These are phyloP conservation scores for Sycobia sp. DNA, from an alignment of 1,140 invertebrate species.

Conservation along the genomic window DNA sequence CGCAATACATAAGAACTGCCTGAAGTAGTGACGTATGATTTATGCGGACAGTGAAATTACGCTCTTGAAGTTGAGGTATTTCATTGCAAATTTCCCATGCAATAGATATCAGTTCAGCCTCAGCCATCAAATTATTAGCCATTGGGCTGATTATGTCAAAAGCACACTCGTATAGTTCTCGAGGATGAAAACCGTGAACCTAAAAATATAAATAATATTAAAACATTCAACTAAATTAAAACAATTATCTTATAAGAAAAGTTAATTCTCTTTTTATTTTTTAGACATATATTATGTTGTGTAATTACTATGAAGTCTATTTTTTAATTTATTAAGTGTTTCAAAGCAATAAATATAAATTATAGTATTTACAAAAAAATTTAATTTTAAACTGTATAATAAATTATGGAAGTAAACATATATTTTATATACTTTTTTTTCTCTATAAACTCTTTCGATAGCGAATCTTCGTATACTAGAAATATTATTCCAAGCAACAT, in stretches of 20 bases:
- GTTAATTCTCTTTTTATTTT: not conserved
- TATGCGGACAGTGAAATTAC: constrained; percentile 76
- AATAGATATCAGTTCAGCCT: constrained; percentile 84
- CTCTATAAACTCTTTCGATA: constrained; percentile 85
- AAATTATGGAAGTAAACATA: not conserved
- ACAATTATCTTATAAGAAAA: not conserved
- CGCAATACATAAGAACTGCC: constrained; percentile 80
- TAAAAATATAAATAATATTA: constrained; percentile 20
- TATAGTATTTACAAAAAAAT: not conserved
- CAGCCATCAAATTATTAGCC: constrained; percentile 73
- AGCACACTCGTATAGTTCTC: constrained; percentile 87
- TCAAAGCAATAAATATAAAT: no score
- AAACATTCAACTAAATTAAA: not conserved
- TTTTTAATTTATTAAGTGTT: no score
- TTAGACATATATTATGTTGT: no score
- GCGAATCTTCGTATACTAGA: constrained; percentile 81
- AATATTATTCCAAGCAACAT: constrained; percentile 81
- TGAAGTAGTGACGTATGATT: constrained; percentile 83
- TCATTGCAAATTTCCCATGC: constrained; percentile 78
- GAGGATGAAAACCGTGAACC: constrained; percentile 80
- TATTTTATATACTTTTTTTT: constrained; percentile 69
- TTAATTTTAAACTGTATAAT: not conserved
- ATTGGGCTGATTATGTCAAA: constrained; percentile 89
- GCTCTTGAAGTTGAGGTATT: constrained; percentile 70
- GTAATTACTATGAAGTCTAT: no score